Evolutionary conservation across 2,797 vertebrate genomes (phyloP).

Genomic region (Chaunax sp.): DNA sequence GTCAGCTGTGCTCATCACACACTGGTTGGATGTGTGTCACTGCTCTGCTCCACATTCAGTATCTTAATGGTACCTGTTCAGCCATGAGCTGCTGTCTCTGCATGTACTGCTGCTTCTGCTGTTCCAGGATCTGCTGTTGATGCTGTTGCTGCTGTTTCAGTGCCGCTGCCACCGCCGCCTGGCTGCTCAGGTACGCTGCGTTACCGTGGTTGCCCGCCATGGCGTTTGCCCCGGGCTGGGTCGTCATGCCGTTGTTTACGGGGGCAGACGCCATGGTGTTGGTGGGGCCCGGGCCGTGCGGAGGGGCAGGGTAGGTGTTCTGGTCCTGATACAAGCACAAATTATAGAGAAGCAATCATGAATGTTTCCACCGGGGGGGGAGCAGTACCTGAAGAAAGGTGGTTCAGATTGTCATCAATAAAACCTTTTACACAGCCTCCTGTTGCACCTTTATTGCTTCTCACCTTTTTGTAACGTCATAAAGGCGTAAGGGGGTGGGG

Average conservation of each 20-base stretch:
- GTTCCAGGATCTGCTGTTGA: slow-evolving; percentile 87
- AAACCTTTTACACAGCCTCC: too few relatives aligned
- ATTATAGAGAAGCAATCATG: background rate
- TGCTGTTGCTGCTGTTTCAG: slow-evolving; percentile 90
- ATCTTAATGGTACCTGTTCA: slow-evolving; percentile 90
- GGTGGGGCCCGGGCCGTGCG: slow-evolving; percentile 83
- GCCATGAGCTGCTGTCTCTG: slow-evolving; percentile 88
- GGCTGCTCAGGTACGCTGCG: slow-evolving; percentile 85
- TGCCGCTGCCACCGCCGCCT: slow-evolving; percentile 87
- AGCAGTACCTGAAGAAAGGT: too few relatives aligned
- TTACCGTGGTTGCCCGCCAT: slow-evolving; percentile 86
- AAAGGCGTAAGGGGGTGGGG: too few relatives aligned
- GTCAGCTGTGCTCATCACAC: background rate
- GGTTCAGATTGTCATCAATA: too few relatives aligned
- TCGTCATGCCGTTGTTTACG: slow-evolving; percentile 78
- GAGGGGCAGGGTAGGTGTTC: slow-evolving; percentile 80
- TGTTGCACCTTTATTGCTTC: too few relatives aligned
- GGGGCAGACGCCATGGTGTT: slow-evolving; percentile 83
- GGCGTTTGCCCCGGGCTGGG: slow-evolving; percentile 77
- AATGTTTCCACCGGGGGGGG: background rate
- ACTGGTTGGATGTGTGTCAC: background rate
- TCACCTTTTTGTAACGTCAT: too few relatives aligned
- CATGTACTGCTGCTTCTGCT: slow-evolving; percentile 90
- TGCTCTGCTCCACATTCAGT: background rate
- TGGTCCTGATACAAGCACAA: slow-evolving; percentile 85